phyloP scores from a whole-genome alignment of 2,113 vertebrate species.

The Chaetops frenatus region DNA sequence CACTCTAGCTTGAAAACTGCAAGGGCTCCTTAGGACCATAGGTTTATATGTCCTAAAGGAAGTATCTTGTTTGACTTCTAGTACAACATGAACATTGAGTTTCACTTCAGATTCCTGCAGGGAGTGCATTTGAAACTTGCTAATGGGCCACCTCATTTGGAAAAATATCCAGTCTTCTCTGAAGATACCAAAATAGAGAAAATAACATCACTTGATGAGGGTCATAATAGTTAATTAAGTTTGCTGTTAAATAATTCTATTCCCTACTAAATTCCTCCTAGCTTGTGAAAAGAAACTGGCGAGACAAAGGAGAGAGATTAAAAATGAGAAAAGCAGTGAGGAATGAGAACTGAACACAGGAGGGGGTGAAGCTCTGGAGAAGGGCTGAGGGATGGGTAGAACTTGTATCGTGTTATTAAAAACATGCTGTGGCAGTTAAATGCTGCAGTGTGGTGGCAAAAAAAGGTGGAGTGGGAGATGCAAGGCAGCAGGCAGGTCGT shows the following conservation, averaged over 20 bases:
- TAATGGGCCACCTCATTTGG: not conserved
- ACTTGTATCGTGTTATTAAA: constrained; percentile 15
- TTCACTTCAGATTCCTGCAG: not conserved
- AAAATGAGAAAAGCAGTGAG: not conserved
- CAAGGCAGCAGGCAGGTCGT: not conserved
- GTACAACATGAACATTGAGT: not conserved
- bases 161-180: not conserved
- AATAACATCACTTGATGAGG: not conserved
- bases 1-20: not conserved
- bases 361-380: not conserved
- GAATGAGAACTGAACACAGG: not conserved
- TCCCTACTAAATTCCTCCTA: not conserved
- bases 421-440: not conserved
- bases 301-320: not conserved
- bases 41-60: not conserved
- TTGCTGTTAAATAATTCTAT: not conserved
- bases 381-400: not conserved
- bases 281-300: not conserved
- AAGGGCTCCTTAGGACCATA: not conserved
- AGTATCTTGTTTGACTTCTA: not conserved
- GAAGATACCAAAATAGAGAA: not conserved
- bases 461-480: not conserved
- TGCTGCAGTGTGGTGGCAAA: not conserved
- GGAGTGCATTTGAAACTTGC: not conserved
- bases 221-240: not conserved